Evolutionary conservation across 92 coral and sea anemone genomes (phyloP).

Genomic region (Parazoanthus darwini): DNA sequence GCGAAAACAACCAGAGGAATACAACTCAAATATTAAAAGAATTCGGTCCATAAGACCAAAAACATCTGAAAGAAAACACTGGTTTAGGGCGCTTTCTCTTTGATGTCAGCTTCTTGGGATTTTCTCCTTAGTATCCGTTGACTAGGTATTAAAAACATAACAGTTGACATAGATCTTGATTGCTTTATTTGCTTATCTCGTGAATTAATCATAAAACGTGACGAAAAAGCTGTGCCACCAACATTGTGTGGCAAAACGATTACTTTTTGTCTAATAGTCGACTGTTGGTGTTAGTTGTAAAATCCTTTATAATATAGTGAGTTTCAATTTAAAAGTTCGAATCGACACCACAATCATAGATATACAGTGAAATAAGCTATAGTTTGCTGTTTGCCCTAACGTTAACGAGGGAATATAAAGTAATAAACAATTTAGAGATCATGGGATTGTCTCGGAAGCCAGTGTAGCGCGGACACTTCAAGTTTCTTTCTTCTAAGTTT

Average conservation of each 20-base stretch:
- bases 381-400: not conserved
- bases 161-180: not conserved
- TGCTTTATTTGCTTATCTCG: not conserved
- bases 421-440: too few species aligned
- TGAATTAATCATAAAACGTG: not conserved
- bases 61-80: not conserved
- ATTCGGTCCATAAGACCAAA: not conserved
- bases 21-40: not conserved
- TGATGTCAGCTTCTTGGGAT: not conserved
- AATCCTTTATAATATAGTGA: not conserved
- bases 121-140: not conserved
- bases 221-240: not conserved
- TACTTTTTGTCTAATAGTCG: not conserved
- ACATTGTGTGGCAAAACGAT: not conserved
- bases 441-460: not conserved
- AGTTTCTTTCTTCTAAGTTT: too few species aligned
- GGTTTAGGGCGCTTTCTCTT: not conserved
- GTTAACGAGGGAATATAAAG: too few species aligned
- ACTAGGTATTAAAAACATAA: not conserved
- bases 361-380: not conserved
- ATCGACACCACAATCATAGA: not conserved
- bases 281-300: not conserved
- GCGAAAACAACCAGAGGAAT: not conserved
- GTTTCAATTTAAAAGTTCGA: too few species aligned
- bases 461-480: too few species aligned